Percentiles rank a stretch among this genome's conserved stretches.
These are phyloP conservation scores for Trichonephila inaurata DNA, from an alignment of 1,140 invertebrate genomes.

Conservation along the genomic window DNA sequence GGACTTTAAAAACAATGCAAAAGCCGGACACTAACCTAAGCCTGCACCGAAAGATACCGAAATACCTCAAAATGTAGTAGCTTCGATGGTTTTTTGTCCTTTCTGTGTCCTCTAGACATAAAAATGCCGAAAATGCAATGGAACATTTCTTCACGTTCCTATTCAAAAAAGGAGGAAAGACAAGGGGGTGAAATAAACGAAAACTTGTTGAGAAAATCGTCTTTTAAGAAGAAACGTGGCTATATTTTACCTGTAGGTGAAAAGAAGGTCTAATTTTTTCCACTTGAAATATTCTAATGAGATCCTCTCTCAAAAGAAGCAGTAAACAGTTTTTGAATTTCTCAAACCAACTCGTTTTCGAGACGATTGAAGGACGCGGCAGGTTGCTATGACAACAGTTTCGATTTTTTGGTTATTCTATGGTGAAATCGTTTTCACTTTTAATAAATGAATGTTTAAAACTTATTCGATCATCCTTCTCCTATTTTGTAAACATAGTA, in stretches of 20 bases:
- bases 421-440: not conserved
- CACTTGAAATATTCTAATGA: not conserved
- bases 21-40: too few relatives aligned
- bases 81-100: not conserved
- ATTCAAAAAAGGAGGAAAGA: not conserved
- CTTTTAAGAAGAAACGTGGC: not conserved
- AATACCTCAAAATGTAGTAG: not conserved
- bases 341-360: not conserved
- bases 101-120: constrained; percentile 48
- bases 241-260: not conserved
- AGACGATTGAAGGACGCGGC: constrained; percentile 12
- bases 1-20: too few relatives aligned
- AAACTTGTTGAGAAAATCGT: not conserved
- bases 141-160: constrained; percentile 19
- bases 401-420: not conserved
- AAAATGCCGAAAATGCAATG: constrained; percentile 2
- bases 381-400: constrained; percentile 30
- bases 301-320: not conserved
- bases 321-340: not conserved
- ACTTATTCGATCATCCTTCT: too few relatives aligned
- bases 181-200: not conserved
- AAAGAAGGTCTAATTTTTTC: constrained; percentile 9
- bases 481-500: too few relatives aligned
- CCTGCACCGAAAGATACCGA: too few relatives aligned
- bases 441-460: too few relatives aligned